Base-by-base conservation (phyloP, 2,113 vertebrate genomes). In the Nerophis lumbriciformis region DNA sequence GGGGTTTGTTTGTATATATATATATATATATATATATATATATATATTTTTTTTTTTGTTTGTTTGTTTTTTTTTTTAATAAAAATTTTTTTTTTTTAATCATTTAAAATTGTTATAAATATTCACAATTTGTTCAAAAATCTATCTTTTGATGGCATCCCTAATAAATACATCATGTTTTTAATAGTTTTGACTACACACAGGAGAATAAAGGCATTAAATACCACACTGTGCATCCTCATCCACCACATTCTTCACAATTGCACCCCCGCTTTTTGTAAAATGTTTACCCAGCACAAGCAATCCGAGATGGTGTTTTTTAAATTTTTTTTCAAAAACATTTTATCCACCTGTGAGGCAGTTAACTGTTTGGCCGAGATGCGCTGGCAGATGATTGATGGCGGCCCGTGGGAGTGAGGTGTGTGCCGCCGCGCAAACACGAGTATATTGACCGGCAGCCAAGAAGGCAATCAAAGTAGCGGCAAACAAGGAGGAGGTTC, bases 401-500 rank as follows among this genome's bases (percentile, higher is more conserved):
- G 77, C 70, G 69, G 61, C 56, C 57, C 65, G 68, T 73, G 73
- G 76, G 80, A 73, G 68, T 75, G 77, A 82, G 75, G 72, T 77
- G 79, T 77, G 78, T 67, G 74, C 66, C 65, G 38, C 76, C 42
- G 65, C 76, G 72, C 72, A 84, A 79, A 66, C 81, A 69, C 58
- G 81, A 74, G 70, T 79, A 73, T 59, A 75, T 72, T 75, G 76
- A 79, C 78, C 69, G 0, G 73, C 77, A 79, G 63, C n/a, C 58
- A 49, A 78, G 59, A 74, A 72, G 65, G 78, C 75, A 78, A 81
- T 83, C 67, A 71, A 51, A 75, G 71, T 68, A 64, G 53, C 45
- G 56, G 19, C 15, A 35, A 49, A 58, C 21, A 51, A 63, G 53
- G 4, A 52, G 35, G 57, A 44, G 65, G 53, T 63, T 69, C 92